Percentiles rank a stretch among this genome's conserved stretches.
phyloP scores from a whole-genome alignment of 2,113 vertebrate genomes.

The Panurus biarmicus region DNA sequence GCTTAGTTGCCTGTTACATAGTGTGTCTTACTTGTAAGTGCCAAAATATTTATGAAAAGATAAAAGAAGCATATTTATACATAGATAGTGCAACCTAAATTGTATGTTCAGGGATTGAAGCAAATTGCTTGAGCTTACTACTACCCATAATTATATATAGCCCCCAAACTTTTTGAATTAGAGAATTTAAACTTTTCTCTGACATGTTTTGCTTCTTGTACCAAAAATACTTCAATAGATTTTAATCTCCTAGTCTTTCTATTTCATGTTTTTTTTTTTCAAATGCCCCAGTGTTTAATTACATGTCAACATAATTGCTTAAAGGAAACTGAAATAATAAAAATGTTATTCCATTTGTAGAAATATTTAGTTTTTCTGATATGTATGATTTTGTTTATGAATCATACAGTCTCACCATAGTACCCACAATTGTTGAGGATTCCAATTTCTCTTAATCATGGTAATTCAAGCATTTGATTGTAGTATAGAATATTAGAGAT shows the following conservation, averaged over 20 bases:
- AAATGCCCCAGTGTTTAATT: background rate
- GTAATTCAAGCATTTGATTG: background rate
- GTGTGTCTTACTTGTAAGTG: background rate
- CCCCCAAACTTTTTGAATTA: background rate
- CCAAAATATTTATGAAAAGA: constrained; percentile 46
- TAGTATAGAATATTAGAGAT: background rate
- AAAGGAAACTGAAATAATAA: background rate
- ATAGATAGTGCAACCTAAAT: background rate
- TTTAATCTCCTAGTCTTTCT: background rate
- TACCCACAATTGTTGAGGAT: background rate
- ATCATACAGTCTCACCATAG: background rate
- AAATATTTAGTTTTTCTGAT: background rate
- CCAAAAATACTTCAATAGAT: background rate
- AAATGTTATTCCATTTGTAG: background rate
- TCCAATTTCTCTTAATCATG: background rate
- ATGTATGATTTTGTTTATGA: background rate
- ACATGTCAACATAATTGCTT: background rate
- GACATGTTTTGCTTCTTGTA: background rate
- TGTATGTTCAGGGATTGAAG: background rate
- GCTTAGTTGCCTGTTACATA: background rate
- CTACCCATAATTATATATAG: background rate
- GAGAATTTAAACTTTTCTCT: background rate
- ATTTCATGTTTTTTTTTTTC: background rate
- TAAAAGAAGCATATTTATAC: constrained; percentile 7
- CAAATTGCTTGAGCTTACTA: background rate